These are phyloP conservation scores for Lagenorhynchus albirostris DNA, from an alignment of 2,113 vertebrate species.

Conservation along the genomic window DNA sequence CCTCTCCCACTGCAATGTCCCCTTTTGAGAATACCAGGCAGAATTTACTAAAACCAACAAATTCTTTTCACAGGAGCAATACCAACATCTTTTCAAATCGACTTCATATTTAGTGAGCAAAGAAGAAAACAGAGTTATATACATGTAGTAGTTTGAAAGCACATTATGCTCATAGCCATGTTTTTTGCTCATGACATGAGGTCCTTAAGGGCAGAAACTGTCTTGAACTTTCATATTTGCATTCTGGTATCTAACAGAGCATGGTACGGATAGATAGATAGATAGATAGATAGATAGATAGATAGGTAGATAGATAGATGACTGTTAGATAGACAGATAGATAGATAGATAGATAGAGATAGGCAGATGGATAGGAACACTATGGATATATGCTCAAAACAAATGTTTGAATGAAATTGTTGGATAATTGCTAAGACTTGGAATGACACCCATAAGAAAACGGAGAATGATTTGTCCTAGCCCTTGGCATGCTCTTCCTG, in stretches of 20 bases:
- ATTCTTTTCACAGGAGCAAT: slow-evolving; percentile 28
- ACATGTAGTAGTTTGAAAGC: background rate
- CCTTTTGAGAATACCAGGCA: slow-evolving; percentile 55
- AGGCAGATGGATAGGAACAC: background rate
- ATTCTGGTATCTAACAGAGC: background rate
- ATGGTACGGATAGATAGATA: background rate
- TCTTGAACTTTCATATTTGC: background rate
- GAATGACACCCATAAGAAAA: slow-evolving; percentile 30
- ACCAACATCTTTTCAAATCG: slow-evolving; percentile 21
- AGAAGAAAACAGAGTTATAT: slow-evolving; percentile 19
- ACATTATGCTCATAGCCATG: background rate
- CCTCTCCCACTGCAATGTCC: slow-evolving; percentile 37
- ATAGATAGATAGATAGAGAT: background rate
- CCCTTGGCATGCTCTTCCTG: slow-evolving; percentile 31
- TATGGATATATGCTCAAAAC: slow-evolving; percentile 15
- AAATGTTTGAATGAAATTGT: slow-evolving; percentile 50
- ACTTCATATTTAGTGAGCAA: slow-evolving; percentile 34
- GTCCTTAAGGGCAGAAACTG: slow-evolving; percentile 9
- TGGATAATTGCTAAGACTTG: slow-evolving; percentile 32
- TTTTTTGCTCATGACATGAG: background rate
- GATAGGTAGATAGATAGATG: background rate
- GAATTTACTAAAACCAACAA: slow-evolving; percentile 46
- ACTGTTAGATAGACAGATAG: background rate
- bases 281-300: background rate
- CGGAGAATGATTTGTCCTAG: slow-evolving; percentile 34